phyloP scores from a whole-genome alignment of 2,113 vertebrate genomes.

The Tauraco erythrolophus region DNA sequence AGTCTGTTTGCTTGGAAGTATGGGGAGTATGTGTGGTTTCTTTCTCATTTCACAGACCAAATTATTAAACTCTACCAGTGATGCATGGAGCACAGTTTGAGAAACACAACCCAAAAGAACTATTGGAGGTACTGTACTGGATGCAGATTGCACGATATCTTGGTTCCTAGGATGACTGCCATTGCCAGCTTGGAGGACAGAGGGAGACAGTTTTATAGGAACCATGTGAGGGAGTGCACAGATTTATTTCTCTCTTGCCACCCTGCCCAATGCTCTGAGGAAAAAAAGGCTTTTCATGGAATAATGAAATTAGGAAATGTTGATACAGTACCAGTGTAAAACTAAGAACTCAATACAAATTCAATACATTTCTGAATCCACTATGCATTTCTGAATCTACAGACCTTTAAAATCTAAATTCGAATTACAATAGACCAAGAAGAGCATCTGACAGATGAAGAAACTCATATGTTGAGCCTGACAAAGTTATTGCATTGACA shows the following conservation, averaged over 20 bases:
- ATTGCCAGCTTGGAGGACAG: background rate
- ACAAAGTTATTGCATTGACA: background rate
- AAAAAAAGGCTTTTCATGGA: background rate
- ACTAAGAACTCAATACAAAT: background rate
- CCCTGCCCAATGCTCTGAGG: background rate
- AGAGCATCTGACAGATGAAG: background rate
- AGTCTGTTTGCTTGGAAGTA: slow-evolving; percentile 21
- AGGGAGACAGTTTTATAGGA: background rate
- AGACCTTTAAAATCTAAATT: background rate
- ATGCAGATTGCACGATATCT: background rate
- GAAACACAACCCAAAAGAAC: background rate
- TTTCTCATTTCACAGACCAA: background rate
- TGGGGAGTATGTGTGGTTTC: background rate
- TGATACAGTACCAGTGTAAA: background rate
- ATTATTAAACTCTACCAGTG: background rate
- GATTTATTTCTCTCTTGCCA: background rate
- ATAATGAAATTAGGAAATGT: background rate
- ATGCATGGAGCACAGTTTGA: background rate
- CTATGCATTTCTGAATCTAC: background rate
- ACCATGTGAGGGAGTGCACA: background rate
- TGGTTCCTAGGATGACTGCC: background rate
- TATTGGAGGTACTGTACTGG: background rate
- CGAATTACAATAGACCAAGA: background rate
- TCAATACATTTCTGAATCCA: background rate
- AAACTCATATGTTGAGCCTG: background rate